Percentiles rank a stretch among this genome's conserved stretches.
Evolutionary conservation across 2,888 invertebrate genomes (phyloP).

Genomic region (Lamellibrachia satsuma): DNA sequence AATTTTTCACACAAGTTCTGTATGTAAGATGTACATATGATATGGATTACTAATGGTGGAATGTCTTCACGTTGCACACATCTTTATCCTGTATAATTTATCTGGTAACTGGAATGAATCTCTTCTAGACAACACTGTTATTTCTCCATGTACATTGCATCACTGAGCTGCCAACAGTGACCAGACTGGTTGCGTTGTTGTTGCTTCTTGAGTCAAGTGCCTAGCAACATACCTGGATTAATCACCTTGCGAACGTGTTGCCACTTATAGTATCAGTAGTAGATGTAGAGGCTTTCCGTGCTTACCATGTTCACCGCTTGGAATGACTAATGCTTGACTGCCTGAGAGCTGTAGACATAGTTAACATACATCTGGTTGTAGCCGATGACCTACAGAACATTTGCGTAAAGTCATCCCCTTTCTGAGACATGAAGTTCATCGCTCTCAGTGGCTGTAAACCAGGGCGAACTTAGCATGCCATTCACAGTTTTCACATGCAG

Average conservation of each 20-base stretch:
- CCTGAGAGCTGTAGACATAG: not conserved
- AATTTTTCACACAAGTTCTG: too few species aligned
- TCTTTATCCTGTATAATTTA: not conserved
- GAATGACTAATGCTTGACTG: not conserved
- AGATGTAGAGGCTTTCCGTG: not conserved
- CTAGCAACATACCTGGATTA: not conserved
- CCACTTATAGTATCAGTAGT: not conserved
- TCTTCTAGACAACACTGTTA: not conserved
- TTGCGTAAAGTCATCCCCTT: not conserved
- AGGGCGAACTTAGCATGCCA: not conserved
- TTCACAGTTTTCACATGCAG: not conserved
- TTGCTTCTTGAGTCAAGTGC: not conserved
- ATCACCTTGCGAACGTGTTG: not conserved
- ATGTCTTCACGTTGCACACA: not conserved
- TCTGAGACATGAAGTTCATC: not conserved
- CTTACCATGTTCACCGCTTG: not conserved
- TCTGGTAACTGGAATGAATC: not conserved
- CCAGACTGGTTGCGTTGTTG: not conserved
- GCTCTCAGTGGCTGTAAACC: not conserved
- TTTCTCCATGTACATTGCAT: not conserved
- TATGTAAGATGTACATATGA: not conserved
- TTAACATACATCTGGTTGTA: slow-evolving; percentile 6
- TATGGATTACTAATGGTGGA: not conserved
- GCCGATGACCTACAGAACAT: not conserved
- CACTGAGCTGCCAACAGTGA: not conserved